phyloP scores from a whole-genome alignment of 2,888 invertebrate species.

The Incurvaria masculella region DNA sequence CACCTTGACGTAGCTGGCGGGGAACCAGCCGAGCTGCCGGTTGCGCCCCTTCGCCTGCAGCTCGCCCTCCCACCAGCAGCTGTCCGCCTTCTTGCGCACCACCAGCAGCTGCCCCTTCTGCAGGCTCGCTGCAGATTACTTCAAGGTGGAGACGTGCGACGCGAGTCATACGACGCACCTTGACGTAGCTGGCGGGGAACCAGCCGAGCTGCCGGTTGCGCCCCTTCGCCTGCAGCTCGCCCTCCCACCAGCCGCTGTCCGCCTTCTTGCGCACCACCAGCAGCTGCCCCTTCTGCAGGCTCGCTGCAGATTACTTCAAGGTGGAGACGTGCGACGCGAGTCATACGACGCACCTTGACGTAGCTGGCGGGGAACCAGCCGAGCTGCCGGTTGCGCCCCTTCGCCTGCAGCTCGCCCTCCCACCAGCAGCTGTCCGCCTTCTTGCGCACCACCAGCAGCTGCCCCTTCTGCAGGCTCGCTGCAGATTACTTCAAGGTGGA shows the following conservation, averaged over 20 bases:
- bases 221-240: constrained; percentile 91
- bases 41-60: constrained; percentile 88
- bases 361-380: constrained; percentile 99
- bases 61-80: constrained; percentile 99
- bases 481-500: no score
- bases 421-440: constrained; percentile 99
- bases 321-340: no score
- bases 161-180: constrained; percentile 39
- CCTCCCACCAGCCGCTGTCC: constrained; percentile 99
- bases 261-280: constrained; percentile 97
- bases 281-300: constrained; percentile 85
- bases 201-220: constrained; percentile 92
- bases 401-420: constrained; percentile 97
- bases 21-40: constrained; percentile 97
- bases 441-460: constrained; percentile 93
- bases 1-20: constrained; percentile 94
- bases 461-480: constrained; percentile 84
- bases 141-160: no score
- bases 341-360: constrained; percentile 86
- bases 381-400: constrained; percentile 85
- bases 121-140: no score
- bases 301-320: no score
- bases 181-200: constrained; percentile 99
- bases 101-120: constrained; percentile 90
- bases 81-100: constrained; percentile 94